Percentiles rank a stretch among this genome's conserved stretches.
Conservation (phyloP, 2,888 invertebrate species). For the Lutraria lutraria region DNA sequence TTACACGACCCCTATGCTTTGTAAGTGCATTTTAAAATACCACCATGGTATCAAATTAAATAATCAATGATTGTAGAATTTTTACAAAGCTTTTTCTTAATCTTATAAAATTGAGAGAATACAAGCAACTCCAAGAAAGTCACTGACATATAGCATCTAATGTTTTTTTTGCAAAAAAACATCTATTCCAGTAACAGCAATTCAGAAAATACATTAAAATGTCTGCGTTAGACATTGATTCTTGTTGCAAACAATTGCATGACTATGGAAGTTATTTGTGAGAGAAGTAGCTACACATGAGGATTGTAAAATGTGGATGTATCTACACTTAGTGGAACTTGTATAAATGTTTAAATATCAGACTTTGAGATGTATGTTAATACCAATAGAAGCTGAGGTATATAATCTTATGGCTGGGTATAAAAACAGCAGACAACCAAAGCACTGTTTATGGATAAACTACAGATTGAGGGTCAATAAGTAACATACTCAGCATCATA, state of each 20-base stretch:
- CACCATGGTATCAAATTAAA: not conserved
- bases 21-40: not conserved
- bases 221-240: slow-evolving; percentile 7
- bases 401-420: not conserved
- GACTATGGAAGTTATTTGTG: not conserved
- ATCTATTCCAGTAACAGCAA: not conserved
- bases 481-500: not conserved
- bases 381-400: not conserved
- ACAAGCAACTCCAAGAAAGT: not conserved
- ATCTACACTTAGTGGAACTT: not conserved
- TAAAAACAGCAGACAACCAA: slow-evolving; percentile 14
- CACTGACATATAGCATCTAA: not conserved
- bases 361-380: slow-evolving; percentile 4
- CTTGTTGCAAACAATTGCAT: not conserved
- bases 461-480: not conserved
- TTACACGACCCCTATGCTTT: not conserved
- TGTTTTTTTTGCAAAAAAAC: not conserved
- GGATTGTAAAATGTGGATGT: not conserved
- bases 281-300: not conserved
- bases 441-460: not conserved
- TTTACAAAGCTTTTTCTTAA: too few relatives aligned
- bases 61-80: not conserved
- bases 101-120: too few relatives aligned
- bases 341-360: slow-evolving; percentile 1
- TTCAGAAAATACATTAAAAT: slow-evolving; percentile 15